Conservation (phyloP, 2,888 invertebrate species). For the Molorchus minor region DNA sequence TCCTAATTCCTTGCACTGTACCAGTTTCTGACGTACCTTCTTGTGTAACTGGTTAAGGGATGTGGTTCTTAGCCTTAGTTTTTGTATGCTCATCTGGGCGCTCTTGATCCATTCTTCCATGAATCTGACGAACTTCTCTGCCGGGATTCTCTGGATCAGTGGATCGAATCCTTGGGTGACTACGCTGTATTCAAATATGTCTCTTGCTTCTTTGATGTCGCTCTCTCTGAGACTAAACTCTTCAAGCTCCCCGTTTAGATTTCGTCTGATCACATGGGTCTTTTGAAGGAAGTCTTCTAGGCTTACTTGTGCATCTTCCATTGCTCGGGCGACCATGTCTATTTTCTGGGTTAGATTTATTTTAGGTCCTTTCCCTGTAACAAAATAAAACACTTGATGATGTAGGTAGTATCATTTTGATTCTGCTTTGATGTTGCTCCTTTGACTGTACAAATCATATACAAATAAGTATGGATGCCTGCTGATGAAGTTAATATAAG, state of each 20-base stretch:
- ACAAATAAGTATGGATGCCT: too few species aligned
- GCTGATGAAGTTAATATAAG: too few species aligned
- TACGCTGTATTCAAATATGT: conserved; percentile 66
- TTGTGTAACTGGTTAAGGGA: conserved; percentile 66
- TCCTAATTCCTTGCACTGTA: conserved; percentile 67
- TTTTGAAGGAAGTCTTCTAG: conserved; percentile 42
- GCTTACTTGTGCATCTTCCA: conserved; percentile 44
- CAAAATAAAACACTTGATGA: too few species aligned
- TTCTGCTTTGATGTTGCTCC: too few species aligned
- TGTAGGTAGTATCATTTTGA: too few species aligned
- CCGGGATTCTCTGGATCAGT: conserved; percentile 70
- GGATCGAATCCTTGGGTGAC: conserved; percentile 60
- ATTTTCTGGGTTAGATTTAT: conserved; percentile 46
- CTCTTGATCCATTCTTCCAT: conserved; percentile 71
- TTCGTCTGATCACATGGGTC: conserved; percentile 39
- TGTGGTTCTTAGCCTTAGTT: conserved; percentile 67
- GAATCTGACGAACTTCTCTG: conserved; percentile 66
- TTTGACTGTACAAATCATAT: too few species aligned
- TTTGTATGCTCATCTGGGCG: conserved; percentile 67
- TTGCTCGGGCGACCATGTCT: conserved; percentile 48
- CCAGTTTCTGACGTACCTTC: conserved; percentile 66
- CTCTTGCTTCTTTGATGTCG: conserved; percentile 65
- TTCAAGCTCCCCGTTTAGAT: conserved; percentile 54
- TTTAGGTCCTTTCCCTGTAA: conserved; percentile 44
- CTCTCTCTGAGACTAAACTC: conserved; percentile 66